Conservation (phyloP, 2,113 vertebrate species). For the Onychostoma macrolepis region DNA sequence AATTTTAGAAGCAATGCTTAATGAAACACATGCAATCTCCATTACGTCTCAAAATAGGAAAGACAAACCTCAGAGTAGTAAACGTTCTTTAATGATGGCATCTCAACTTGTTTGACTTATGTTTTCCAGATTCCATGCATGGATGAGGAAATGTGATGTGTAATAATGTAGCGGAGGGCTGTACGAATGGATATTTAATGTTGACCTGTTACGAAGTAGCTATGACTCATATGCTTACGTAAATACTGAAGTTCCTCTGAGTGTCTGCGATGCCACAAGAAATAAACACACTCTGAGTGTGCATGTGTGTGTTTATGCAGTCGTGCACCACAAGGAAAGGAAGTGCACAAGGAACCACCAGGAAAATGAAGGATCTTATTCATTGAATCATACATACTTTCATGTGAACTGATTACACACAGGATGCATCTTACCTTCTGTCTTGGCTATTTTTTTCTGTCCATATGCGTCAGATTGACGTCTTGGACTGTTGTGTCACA, state of each 20-base stretch:
- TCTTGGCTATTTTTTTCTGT: neutral
- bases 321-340: neutral
- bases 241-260: neutral
- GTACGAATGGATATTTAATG: neutral
- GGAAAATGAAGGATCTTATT: neutral
- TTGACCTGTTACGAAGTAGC: neutral
- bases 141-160: neutral
- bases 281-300: constrained; percentile 6
- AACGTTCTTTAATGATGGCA: neutral
- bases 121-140: constrained; percentile 2
- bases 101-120: neutral
- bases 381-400: neutral
- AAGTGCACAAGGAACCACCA: neutral
- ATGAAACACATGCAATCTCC: neutral
- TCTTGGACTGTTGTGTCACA: neutral
- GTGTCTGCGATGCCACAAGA: neutral
- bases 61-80: neutral
- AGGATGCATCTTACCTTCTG: neutral
- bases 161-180: neutral
- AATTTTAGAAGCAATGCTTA: no score
- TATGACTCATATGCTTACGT: constrained; percentile 9
- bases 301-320: neutral
- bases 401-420: neutral
- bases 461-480: neutral
- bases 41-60: neutral